A percentile compares a stretch with the other conserved stretches of the same genome.
Evolutionary conservation across 2,113 vertebrate genomes (phyloP).

Genomic region (Centropus bengalensis): DNA sequence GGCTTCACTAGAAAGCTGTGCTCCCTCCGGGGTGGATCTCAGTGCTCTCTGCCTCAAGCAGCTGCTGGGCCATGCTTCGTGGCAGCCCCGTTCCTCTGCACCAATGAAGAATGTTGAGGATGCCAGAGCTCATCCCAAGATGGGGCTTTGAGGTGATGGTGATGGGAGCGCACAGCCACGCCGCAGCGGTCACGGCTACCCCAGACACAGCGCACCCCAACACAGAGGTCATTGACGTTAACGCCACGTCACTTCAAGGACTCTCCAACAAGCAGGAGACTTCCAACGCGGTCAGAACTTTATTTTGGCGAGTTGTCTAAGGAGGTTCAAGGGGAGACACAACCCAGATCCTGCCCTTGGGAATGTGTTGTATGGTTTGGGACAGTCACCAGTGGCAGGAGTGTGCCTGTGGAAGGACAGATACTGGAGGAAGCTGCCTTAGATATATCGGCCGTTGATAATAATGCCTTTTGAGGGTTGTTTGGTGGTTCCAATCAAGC

Average conservation of each 20-base stretch:
- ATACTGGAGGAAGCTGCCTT: neutral
- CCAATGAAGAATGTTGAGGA: neutral
- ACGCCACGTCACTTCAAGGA: neutral
- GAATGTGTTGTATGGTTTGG: accelerated
- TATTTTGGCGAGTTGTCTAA: neutral
- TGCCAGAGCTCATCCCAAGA: too few species aligned
- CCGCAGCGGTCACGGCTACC: neutral
- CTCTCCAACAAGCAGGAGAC: neutral
- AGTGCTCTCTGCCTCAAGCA: neutral
- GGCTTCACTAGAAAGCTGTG: neutral
- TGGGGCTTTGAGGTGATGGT: too few species aligned
- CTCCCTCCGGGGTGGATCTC: neutral
- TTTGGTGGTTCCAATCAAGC: neutral
- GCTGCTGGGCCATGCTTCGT: neutral
- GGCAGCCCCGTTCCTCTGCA: neutral
- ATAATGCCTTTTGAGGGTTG: slow-evolving; percentile 15
- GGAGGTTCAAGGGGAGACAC: neutral
- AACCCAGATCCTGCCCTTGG: neutral
- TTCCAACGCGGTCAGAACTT: neutral
- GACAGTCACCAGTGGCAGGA: neutral
- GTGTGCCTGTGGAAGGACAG: neutral
- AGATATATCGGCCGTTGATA: neutral
- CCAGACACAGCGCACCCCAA: neutral
- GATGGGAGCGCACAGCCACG: too few species aligned
- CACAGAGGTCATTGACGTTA: neutral